Evolutionary conservation across 2,797 vertebrate genomes (phyloP), one percentile per base, ranked within the genome.

Genomic region (Sylvia borin): DNA sequence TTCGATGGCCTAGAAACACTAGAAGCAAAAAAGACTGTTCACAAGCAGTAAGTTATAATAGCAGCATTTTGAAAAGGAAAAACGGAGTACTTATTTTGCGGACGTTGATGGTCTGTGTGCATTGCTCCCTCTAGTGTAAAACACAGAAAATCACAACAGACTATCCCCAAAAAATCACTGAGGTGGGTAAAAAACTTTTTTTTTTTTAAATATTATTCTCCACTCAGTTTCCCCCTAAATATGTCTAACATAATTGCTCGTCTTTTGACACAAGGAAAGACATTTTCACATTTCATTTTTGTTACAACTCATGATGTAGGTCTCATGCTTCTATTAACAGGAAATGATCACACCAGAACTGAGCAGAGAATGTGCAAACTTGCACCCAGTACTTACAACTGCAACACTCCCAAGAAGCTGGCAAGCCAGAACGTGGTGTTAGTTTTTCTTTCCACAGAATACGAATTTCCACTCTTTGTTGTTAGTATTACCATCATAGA

Each of bases 61-160:
- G 60, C 27, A 89, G 40, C 43, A 70, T 40, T 93, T 50, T 51
- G 25, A 80, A 91, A 86, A 42, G 25, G 45, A 95, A 82, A 38
- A 42, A 31, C 2, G 6, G 47, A 67, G 7, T 70, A 51, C 11
- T 48, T 53, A 25, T 24, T 71, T 71, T 29, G 40, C 32, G 51
- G 60, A 38, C n/a, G 36, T 22, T 53, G 68, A 48, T 81, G 17
- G 42, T 38, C 75, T 81, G 53, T 78, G 87, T 67, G 42, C 42
- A 78, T 54, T 90, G 92, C 96, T 93, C 96, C 95, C 95, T 86
- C 95, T 96, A 94, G 94, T 38, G 96, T 61, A 61, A 82, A 71
- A 90, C 76, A 76, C 6, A 67, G 32, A 88, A 81, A 92, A 92
- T 42, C 48, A 84, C 87, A 82, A 73, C 17, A 81, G 58, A 71